Evolutionary conservation across 2,888 invertebrate genomes (phyloP).

Genomic region (Leucophenga maculata): DNA sequence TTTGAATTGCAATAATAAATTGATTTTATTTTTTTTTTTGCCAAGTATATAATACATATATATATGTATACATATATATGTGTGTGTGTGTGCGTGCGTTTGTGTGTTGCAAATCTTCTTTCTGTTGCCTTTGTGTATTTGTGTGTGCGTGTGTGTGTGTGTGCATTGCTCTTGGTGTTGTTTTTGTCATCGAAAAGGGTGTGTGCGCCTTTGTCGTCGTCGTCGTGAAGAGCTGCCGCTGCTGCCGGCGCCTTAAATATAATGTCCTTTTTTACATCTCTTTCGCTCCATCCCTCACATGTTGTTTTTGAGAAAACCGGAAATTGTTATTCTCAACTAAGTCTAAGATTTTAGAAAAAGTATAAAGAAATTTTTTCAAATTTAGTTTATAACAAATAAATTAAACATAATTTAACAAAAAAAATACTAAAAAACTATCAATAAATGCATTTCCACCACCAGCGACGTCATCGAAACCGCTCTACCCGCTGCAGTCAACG

Average conservation of each 20-base stretch:
- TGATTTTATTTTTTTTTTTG: slow-evolving; percentile 3
- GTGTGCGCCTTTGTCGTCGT: not conserved
- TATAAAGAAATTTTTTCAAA: not conserved
- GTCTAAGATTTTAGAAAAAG: not conserved
- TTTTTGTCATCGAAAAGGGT: not conserved
- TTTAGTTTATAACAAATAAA: not conserved
- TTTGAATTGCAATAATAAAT: not conserved
- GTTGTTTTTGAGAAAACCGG: not conserved
- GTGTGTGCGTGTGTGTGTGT: not conserved
- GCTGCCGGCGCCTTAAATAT: not conserved
- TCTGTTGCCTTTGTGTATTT: too few species aligned
- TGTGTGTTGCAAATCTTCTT: slow-evolving; percentile 3
- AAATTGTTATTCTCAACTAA: not conserved
- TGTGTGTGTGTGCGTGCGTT: not conserved
- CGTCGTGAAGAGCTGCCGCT: not conserved
- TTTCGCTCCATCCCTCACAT: too few species aligned
- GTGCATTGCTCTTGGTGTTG: not conserved
- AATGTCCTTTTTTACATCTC: too few species aligned
- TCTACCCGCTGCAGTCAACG: too few species aligned
- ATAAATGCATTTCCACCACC: slow-evolving; percentile 17
- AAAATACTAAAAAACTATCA: not conserved
- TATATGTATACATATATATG: not conserved
- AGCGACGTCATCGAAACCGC: not conserved
- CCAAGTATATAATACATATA: not conserved
- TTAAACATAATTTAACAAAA: not conserved